Conservation (phyloP, 2,113 vertebrate genomes). For the Sylvilagus bachmani region DNA sequence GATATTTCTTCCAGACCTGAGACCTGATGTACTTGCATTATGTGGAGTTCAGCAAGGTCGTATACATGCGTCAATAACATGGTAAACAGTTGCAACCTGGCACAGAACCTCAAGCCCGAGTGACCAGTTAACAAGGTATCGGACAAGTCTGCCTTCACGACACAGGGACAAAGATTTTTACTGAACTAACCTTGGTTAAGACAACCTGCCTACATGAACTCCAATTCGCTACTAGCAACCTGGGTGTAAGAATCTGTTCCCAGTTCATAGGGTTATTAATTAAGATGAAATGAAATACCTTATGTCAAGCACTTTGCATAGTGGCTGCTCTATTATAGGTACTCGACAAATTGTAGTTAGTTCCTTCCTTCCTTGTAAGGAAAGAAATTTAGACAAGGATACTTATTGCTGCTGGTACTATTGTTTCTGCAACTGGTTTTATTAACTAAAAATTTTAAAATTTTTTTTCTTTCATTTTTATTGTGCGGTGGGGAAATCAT, state of each 20-base stretch:
- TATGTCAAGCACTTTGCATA: background rate
- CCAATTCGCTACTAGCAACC: background rate
- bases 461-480: background rate
- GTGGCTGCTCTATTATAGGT: background rate
- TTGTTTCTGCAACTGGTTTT: background rate
- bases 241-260: background rate
- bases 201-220: background rate
- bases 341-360: background rate
- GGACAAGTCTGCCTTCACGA: background rate
- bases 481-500: background rate
- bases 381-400: conserved; percentile 32
- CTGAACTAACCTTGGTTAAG: background rate
- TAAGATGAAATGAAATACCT: background rate
- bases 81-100: background rate
- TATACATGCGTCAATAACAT: background rate
- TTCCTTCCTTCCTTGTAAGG: background rate
- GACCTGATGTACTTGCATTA: background rate
- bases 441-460: background rate
- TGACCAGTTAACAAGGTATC: background rate
- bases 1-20: background rate
- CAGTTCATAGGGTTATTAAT: background rate
- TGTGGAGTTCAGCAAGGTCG: background rate
- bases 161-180: background rate
- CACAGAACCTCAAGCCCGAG: background rate
- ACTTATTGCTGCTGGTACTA: background rate